Evolutionary conservation across 2,888 invertebrate genomes (phyloP).

Genomic region (Lepidonotus clava): DNA sequence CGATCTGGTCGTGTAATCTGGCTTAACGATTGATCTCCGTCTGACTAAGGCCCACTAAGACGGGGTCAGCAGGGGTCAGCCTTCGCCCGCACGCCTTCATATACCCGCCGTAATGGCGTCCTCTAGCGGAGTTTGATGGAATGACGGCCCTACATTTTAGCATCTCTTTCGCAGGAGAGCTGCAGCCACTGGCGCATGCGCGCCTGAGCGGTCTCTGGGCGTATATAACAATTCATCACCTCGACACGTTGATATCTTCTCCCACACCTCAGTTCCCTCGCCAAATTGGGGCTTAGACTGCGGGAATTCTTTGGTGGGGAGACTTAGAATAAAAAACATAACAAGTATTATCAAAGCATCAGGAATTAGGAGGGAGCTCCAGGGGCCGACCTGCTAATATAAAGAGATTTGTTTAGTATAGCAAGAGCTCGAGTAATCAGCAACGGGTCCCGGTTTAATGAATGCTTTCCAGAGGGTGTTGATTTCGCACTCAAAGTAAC

Average conservation of each 20-base stretch:
- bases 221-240: conserved; percentile 48
- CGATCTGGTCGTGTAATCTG: not conserved
- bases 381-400: not conserved
- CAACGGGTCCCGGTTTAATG: conserved; percentile 30
- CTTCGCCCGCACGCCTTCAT: not conserved
- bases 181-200: conserved; percentile 8
- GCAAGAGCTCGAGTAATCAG: not conserved
- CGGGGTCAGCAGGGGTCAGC: not conserved
- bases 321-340: not conserved
- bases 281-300: conserved; percentile 46
- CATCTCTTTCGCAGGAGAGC: not conserved
- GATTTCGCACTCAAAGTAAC: conserved; percentile 37
- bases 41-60: not conserved
- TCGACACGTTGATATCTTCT: conserved; percentile 31
- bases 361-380: not conserved
- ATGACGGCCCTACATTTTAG: not conserved
- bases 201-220: not conserved
- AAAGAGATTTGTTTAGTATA: not conserved
- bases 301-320: not conserved
- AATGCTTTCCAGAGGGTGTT: conserved; percentile 30
- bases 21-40: conserved; percentile 2
- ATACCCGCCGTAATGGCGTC: not conserved
- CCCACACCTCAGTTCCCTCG: conserved; percentile 15
- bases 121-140: not conserved
- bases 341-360: not conserved